phyloP scores from a whole-genome alignment of 2,113 vertebrate genomes.

The Rhinoderma darwinii region DNA sequence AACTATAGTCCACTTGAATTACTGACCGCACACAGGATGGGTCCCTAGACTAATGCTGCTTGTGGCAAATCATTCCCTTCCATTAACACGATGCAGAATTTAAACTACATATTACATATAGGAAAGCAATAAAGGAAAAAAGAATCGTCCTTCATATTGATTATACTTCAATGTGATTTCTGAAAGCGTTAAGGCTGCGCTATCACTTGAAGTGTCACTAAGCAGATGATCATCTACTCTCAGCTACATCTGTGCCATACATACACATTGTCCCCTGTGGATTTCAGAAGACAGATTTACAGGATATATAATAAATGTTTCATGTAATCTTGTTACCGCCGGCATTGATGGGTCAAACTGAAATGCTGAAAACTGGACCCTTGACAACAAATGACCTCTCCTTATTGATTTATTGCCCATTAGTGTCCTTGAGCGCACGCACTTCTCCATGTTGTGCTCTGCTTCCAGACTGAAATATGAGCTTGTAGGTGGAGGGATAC shows the following conservation, averaged over 20 bases:
- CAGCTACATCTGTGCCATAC: not conserved
- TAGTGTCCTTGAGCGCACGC: slow-evolving; percentile 21
- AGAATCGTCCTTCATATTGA: too few relatives aligned
- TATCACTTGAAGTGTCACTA: slow-evolving; percentile 17
- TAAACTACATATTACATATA: too few relatives aligned
- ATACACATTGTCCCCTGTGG: not conserved
- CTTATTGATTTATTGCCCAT: slow-evolving; percentile 41
- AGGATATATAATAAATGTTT: slow-evolving; percentile 30
- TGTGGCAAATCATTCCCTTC: too few relatives aligned
- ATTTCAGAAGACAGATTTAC: slow-evolving; percentile 17
- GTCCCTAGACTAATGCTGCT: too few relatives aligned
- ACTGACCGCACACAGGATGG: too few relatives aligned
- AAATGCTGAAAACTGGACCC: slow-evolving; percentile 11
- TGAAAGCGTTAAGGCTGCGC: not conserved
- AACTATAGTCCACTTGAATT: too few relatives aligned
- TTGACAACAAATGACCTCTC: slow-evolving; percentile 14
- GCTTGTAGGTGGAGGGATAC: not conserved
- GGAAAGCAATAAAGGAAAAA: too few relatives aligned
- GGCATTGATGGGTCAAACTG: slow-evolving; percentile 4
- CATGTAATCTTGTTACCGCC: slow-evolving; percentile 13
- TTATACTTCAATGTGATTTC: too few relatives aligned
- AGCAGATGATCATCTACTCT: not conserved
- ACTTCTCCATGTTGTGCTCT: not conserved
- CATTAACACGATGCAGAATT: too few relatives aligned
- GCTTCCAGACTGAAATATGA: slow-evolving; percentile 31